Base-by-base conservation (phyloP, 2,888 invertebrate species). In the Nemurella pictetii region DNA sequence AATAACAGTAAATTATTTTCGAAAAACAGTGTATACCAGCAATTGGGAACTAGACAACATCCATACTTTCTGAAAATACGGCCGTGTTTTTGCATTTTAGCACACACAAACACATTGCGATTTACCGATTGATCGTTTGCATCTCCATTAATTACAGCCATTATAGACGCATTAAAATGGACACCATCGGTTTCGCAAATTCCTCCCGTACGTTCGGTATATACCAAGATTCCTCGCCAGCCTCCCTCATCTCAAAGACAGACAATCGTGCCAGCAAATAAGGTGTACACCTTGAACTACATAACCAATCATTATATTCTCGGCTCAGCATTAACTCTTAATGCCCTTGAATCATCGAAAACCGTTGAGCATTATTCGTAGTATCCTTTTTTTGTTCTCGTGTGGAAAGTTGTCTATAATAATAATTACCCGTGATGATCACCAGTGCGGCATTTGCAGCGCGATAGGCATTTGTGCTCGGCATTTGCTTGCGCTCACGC, bases 251-350 rank as follows among this genome's bases (percentile, higher is more conserved):
- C 27, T 1, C 81, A 1, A 3, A 25, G 25, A 30, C 55, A 36
- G 28, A 27, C 82, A 82, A 82, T 72, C 82, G 82, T 82, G 82
- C 82, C 15, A 15, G 82, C 82, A 55, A 72, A 82, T 72, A 82
- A 82, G 72, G 82, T 72, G 82, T 28, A 55, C 82, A 72, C 82
- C 82, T 82, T 82, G 82, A 82, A 82, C 82, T 72, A 55, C 29
- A 81, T 30, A 81, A 35, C 80, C 80, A 80, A 30, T 30, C 80
- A 32, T 80, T 80, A 80, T n/a, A n/a, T n/a, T n/a, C 30, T 29
- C 74, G 7, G 12, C 55, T 55, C 9, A 55, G 15, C 20, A 12
- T 7, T 55, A 55, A 20, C 2, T 55, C 55, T 7, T 55, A 75
- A 75, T 27, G 75, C 26, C 75, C 75, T 75, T 75, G 75, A 75